Evolutionary conservation across 2,797 vertebrate species (phyloP), one percentile per base, ranked within the genome.

Genomic region (Anomalospiza imberbis): DNA sequence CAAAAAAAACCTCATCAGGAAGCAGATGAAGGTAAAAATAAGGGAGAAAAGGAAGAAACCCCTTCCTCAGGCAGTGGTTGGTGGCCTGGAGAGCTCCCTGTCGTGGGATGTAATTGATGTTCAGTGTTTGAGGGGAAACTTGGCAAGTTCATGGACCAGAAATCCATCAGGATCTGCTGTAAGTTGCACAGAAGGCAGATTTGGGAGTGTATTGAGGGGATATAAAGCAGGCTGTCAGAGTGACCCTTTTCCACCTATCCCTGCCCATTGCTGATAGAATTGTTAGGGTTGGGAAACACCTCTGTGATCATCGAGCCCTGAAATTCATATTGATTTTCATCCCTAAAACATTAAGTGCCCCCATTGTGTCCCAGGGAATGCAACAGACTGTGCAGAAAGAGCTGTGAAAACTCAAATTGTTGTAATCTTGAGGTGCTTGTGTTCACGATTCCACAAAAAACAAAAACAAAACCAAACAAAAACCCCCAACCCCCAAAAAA

Each of bases 81-180:
- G 54, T 72, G 55, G 16, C 21, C 45, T 58, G 55, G 19, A 62
- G 47, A 50, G 19, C 12, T 85, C 63, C 32, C 40, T 66, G 51
- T 26, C 0, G 0, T 0, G 13, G 65, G 60, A 10, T 48, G 29
- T 3, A 15, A 28, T 6, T 63, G 77, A 32, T 91, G 54, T 11
- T 84, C 25, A 10, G 20, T 10, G 9, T 50, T 72, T 47, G 72
- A 47, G 68, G 47, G 72, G 47, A 82, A 68, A 13, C 4, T 26
- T 71, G 36, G 11, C 25, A 47, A 76, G 42, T 40, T 84, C 36
- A 22, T 24, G 81, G 90, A 36, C 3, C 45, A 84, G 50, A 74
- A 92, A 71, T 77, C 32, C 53, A 20, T 44, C 24, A 25, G 0
- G 12, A 77, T 17, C 13, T 28, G 31, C 36, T 70, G 87, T n/a